Evolutionary conservation across 2,888 invertebrate genomes (phyloP), one percentile per base, ranked within the genome.

Genomic region (Andrena fulva): DNA sequence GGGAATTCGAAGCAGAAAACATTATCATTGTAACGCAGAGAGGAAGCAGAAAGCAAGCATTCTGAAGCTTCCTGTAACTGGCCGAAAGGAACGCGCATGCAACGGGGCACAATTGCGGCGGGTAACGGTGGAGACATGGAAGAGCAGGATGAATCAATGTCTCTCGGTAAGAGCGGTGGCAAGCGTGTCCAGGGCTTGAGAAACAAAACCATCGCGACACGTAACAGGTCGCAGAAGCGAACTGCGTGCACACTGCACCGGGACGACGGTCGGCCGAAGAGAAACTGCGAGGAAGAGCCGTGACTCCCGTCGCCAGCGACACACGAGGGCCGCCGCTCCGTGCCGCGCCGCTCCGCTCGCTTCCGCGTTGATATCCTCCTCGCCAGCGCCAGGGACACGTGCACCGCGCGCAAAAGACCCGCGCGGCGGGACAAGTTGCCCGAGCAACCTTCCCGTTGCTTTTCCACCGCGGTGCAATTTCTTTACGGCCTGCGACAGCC

Each of bases 71-170:
- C 56, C 69, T 50, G 35, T 77, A 77, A 10, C 52, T 10, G n/a
- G 10, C 24, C 31, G 62, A 42, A 74, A 59, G 59, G 54, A 33
- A 16, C 16, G 54, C 24, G 54, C 64, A 70, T 42, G 70, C 66
- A 64, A 75, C 70, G 68, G 68, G 29, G 60, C 70, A 79, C 68
- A 72, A 79, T 75, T 67, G 81, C 69, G 33, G 63, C 75, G 73
- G 78, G 70, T 84, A 78, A 78, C 82, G 83, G 73, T 68, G 89
- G 83, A 87, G 89, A 90, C 88, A 85, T 77, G 85, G 83, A 83
- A 83, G 87, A 90, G 87, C 85, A 84, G 90, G 88, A 91, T 90
- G 91, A 91, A 92, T 92, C 91, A 91, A 92, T 91, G 91, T 92
- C 92, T 92, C 92, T 82, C 80, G 80, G 81, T 20, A 75, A 86